Conservation (phyloP, 2,113 vertebrate species). For the Chaetura pelagica region DNA sequence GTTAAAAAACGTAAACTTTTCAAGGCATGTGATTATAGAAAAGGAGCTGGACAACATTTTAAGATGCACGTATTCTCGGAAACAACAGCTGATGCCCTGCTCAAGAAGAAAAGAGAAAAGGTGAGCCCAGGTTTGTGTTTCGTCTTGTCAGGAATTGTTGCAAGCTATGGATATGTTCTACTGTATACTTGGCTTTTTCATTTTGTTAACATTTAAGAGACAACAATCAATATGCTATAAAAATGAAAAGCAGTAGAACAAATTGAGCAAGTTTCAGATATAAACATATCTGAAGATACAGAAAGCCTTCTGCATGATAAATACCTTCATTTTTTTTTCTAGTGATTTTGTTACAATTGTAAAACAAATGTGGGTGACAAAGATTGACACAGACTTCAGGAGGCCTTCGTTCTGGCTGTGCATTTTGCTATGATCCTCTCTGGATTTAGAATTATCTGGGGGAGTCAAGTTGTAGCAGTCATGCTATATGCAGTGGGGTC, state of each 20-base stretch:
- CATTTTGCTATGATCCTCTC: background rate
- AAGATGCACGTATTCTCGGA: constrained; percentile 72
- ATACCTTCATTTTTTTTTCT: background rate
- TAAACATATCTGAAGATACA: background rate
- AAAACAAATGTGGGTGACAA: background rate
- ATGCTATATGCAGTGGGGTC: background rate
- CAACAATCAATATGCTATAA: background rate
- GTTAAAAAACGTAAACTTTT: constrained; percentile 56
- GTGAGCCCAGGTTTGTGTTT: constrained; percentile 75
- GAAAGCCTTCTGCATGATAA: background rate
- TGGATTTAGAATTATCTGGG: background rate
- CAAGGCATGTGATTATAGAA: constrained; percentile 12
- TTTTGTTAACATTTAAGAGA: background rate
- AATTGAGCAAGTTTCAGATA: background rate
- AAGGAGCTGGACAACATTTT: constrained; percentile 68
- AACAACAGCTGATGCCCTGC: background rate
- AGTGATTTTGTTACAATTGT: background rate
- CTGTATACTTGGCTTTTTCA: background rate
- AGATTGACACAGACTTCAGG: background rate
- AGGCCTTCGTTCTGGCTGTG: background rate
- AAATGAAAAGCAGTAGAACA: background rate
- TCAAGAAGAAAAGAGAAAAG: constrained; percentile 77
- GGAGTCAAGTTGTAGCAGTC: background rate
- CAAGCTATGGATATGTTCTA: background rate
- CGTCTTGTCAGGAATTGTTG: background rate